Conservation (phyloP, 1,140 invertebrate genomes). For the Drosophila azteca region DNA sequence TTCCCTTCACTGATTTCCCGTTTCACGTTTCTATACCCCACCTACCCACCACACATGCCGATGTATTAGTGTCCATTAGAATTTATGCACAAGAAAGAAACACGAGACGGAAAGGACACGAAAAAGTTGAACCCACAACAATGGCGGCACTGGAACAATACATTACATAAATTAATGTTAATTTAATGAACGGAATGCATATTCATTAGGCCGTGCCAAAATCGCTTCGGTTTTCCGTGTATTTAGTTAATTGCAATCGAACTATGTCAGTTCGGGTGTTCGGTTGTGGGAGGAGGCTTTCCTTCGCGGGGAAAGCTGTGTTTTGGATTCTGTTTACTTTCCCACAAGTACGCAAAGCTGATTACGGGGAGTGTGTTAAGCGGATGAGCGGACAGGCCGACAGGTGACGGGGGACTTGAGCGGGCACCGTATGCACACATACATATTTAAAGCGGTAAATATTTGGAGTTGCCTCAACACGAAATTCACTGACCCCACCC, state of each 20-base stretch:
- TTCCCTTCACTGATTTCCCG: conserved; percentile 22
- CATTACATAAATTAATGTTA: conserved; percentile 80
- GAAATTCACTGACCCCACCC: too few species aligned
- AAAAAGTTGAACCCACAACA: conserved; percentile 26
- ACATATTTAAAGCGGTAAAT: conserved; percentile 5
- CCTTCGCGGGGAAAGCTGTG: not conserved
- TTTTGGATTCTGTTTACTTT: conserved; percentile 9
- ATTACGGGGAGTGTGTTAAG: conserved; percentile 23
- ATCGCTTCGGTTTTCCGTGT: conserved; percentile 45
- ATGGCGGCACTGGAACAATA: conserved; percentile 64
- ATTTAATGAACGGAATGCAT: conserved; percentile 80
- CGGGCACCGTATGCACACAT: not conserved
- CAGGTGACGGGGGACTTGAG: not conserved
- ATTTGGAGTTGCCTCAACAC: not conserved
- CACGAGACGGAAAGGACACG: not conserved
- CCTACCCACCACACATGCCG: conserved; percentile 33
- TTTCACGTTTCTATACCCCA: too few species aligned
- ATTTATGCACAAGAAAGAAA: conserved; percentile 64
- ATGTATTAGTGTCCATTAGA: conserved; percentile 79
- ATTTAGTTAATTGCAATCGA: conserved; percentile 81
- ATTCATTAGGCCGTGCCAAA: conserved; percentile 63
- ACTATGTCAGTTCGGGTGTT: conserved; percentile 12
- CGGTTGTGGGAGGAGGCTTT: conserved; percentile 3
- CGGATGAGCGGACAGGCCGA: not conserved
- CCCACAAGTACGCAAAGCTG: conserved; percentile 11